Conservation (phyloP, 92 coral and sea anemone genomes). For the Umimayanthus chanpuru region DNA sequence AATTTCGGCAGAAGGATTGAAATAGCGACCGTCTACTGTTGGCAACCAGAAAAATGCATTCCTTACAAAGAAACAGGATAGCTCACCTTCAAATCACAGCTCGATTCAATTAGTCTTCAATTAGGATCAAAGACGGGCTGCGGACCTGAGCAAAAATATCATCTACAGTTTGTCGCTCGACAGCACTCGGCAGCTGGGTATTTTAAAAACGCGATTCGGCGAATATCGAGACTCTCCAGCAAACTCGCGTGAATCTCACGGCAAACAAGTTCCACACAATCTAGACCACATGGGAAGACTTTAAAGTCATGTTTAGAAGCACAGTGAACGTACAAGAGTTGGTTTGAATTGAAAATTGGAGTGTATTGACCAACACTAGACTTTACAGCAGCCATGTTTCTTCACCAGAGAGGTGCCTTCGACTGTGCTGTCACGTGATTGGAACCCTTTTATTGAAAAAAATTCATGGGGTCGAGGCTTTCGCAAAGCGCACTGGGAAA, state of each 20-base stretch:
- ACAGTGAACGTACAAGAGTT: slow-evolving; percentile 32
- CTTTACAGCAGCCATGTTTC: slow-evolving; percentile 16
- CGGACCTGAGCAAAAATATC: slow-evolving; percentile 4
- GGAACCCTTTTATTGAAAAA: background rate
- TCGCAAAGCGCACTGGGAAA: no score
- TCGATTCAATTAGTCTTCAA: no score
- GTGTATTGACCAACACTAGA: background rate
- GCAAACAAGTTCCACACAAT: slow-evolving; percentile 17
- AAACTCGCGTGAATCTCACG: slow-evolving; percentile 36
- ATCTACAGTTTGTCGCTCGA: slow-evolving; percentile 13
- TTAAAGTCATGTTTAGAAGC: slow-evolving; percentile 19
- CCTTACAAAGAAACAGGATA: background rate
- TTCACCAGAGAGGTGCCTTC: background rate
- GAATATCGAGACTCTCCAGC: slow-evolving; percentile 2
- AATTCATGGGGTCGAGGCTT: background rate
- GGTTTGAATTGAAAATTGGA: background rate
- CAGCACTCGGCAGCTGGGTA: background rate
- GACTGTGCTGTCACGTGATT: no score
- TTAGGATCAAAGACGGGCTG: slow-evolving; percentile 31
- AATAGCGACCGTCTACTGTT: background rate
- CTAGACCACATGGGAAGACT: slow-evolving; percentile 13
- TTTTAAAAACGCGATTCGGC: slow-evolving; percentile 32
- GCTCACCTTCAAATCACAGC: slow-evolving; percentile 35
- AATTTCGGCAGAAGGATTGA: background rate
- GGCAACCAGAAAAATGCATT: background rate